Percentiles rank a stretch among this genome's conserved stretches.
These are phyloP conservation scores for Semotilus atromaculatus DNA, from an alignment of 2,797 vertebrate genomes.

Conservation along the genomic window DNA sequence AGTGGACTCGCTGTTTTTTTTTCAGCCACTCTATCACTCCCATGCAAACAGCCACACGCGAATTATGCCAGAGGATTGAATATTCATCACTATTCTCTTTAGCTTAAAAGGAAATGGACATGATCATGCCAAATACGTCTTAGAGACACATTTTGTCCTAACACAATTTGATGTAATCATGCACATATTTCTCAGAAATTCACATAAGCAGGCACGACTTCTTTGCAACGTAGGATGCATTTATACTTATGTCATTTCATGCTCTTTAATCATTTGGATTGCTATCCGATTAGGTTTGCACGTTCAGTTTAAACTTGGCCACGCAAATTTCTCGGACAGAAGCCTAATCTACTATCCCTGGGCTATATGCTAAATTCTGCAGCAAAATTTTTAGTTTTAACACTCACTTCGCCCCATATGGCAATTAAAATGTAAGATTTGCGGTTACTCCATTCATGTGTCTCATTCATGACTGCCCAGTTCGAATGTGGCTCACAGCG, in stretches of 20 bases:
- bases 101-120: conserved; percentile 33
- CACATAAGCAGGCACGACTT: not conserved
- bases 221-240: not conserved
- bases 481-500: not conserved
- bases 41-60: conserved; percentile 27
- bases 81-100: conserved; percentile 43
- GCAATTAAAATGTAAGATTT: conserved; percentile 5
- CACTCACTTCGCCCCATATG: not conserved
- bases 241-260: conserved; percentile 1
- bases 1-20: conserved; percentile 1
- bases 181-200: not conserved
- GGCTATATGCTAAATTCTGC: conserved; percentile 17
- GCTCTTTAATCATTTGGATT: conserved; percentile 1
- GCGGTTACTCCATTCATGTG: not conserved
- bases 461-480: not conserved
- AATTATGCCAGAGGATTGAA: conserved; percentile 27
- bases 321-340: not conserved
- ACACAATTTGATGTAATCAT: conserved; percentile 1
- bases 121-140: conserved; percentile 26
- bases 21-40: conserved; percentile 29
- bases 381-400: conserved; percentile 9
- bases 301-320: not conserved
- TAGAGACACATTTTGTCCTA: conserved; percentile 19
- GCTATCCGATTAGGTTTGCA: not conserved
- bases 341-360: not conserved